Conservation (phyloP, 2,797 vertebrate genomes). For the Pipistrellus pipistrellus region DNA sequence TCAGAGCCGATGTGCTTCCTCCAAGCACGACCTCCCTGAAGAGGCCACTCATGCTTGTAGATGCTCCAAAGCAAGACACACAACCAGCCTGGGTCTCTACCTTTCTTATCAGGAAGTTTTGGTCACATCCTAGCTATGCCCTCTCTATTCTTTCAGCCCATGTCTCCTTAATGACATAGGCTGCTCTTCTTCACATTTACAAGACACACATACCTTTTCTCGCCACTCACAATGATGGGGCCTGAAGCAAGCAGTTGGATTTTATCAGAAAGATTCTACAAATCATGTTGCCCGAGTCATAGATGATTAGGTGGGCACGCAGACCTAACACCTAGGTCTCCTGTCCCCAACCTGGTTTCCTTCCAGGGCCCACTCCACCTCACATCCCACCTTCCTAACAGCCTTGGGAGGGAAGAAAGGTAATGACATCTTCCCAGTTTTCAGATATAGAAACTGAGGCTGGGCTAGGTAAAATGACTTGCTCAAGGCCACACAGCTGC, state of each 20-base stretch:
- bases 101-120: not conserved
- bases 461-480: not conserved
- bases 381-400: not conserved
- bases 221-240: not conserved
- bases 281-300: not conserved
- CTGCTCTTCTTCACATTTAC: not conserved
- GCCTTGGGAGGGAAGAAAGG: not conserved
- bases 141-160: not conserved
- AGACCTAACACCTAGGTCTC: not conserved
- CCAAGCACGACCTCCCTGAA: not conserved
- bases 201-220: not conserved
- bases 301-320: not conserved
- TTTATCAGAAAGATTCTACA: not conserved
- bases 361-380: not conserved
- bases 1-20: not conserved
- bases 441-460: slow-evolving; percentile 11
- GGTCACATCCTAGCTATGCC: not conserved
- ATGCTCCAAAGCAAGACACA: not conserved
- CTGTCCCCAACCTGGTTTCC: not conserved
- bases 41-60: not conserved
- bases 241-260: not conserved
- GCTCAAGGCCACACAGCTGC: not conserved
- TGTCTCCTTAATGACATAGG: not conserved
- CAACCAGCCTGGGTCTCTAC: not conserved
- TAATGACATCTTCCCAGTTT: not conserved